phyloP scores from a whole-genome alignment of 2,888 invertebrate species.

The Noctua janthe region DNA sequence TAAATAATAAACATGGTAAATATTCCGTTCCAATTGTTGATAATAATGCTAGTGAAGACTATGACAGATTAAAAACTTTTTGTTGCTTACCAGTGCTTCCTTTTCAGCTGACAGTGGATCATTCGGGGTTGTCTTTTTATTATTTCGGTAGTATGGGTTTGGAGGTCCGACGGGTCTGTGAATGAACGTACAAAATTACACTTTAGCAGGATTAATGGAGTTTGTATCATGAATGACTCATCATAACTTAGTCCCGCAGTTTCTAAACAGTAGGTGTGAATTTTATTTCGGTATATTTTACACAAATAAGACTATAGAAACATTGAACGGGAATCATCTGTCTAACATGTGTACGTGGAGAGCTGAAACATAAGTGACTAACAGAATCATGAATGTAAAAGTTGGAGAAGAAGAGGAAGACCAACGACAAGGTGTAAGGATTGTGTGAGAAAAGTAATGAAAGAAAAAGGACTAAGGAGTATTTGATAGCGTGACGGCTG shows the following conservation, averaged over 20 bases:
- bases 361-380: not conserved
- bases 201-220: not conserved
- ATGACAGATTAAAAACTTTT: not conserved
- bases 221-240: not conserved
- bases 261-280: too few species aligned
- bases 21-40: too few species aligned
- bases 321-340: not conserved
- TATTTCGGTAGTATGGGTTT: constrained; percentile 84
- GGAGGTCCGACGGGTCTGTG: constrained; percentile 85
- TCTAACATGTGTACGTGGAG: not conserved
- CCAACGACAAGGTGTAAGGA: not conserved
- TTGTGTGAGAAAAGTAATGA: too few species aligned
- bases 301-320: too few species aligned
- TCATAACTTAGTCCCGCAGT: too few species aligned
- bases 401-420: not conserved
- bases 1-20: too few species aligned
- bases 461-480: not conserved
- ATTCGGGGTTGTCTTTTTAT: constrained; percentile 80
- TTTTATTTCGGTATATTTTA: too few species aligned
- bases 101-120: constrained; percentile 90
- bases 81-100: constrained; percentile 89
- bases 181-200: not conserved
- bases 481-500: not conserved
- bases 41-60: not conserved
- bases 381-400: not conserved